These are phyloP conservation scores for Frieseomelitta varia DNA, from an alignment of 1,140 invertebrate genomes.

Conservation along the genomic window DNA sequence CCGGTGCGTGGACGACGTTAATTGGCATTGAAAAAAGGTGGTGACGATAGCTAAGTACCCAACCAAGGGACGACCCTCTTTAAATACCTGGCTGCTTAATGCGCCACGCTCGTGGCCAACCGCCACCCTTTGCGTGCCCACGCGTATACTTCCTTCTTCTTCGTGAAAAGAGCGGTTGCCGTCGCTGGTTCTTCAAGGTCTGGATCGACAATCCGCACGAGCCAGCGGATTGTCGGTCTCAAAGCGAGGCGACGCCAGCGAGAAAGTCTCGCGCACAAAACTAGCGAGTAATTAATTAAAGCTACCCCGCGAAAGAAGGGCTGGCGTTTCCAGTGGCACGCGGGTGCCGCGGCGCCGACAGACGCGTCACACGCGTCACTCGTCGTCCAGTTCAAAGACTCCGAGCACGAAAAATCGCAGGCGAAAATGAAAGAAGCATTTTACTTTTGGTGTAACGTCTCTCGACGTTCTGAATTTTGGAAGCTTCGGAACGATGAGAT, in stretches of 20 bases:
- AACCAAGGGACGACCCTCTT: conserved; percentile 41
- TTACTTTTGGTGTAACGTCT: neutral
- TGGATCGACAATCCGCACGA: conserved; percentile 34
- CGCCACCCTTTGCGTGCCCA: neutral
- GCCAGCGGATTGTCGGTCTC: conserved; percentile 33
- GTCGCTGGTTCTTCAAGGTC: neutral
- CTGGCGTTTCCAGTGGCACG: neutral
- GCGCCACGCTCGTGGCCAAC: conserved; percentile 1
- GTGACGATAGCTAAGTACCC: conserved; percentile 75
- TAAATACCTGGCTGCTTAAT: conserved; percentile 38
- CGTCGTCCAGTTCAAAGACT: neutral
- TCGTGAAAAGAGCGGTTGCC: neutral
- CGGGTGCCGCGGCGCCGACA: neutral
- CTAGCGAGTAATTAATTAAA: conserved; percentile 75
- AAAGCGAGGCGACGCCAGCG: conserved; percentile 50
- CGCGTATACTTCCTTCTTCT: conserved; percentile 21
- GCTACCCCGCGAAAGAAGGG: conserved; percentile 16
- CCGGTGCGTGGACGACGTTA: conserved; percentile 69
- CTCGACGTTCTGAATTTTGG: neutral
- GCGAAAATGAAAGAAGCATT: too few species aligned
- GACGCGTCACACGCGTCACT: neutral
- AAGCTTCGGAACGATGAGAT: neutral
- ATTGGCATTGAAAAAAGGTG: conserved; percentile 81
- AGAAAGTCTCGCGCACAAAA: conserved; percentile 63
- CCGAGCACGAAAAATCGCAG: too few species aligned